A percentile compares a stretch with the other conserved stretches of the same genome.
phyloP scores from a whole-genome alignment of 2,888 invertebrate species.

The Drosophila subquinaria region DNA sequence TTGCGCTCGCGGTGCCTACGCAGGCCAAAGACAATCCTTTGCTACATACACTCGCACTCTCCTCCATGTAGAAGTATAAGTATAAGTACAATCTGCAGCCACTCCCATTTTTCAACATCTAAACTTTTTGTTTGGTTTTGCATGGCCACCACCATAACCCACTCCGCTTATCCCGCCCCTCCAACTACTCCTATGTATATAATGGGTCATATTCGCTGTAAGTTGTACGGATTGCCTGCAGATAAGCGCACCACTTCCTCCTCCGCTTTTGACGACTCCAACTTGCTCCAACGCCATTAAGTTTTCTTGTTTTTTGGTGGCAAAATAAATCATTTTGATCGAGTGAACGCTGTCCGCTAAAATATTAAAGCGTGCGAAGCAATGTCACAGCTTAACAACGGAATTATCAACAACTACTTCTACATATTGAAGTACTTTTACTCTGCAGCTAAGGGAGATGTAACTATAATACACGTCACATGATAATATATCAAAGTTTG shows the following conservation, averaged over 20 bases:
- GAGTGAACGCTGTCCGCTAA: slow-evolving; percentile 58
- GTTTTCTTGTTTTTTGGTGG: slow-evolving; percentile 32
- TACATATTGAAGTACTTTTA: not conserved
- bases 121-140: slow-evolving; percentile 75
- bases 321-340: slow-evolving; percentile 76
- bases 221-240: slow-evolving; percentile 41
- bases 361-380: slow-evolving; percentile 57
- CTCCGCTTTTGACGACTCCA: not conserved
- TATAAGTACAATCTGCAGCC: slow-evolving; percentile 26
- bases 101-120: slow-evolving; percentile 60
- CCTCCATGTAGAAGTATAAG: not conserved
- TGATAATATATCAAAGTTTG: slow-evolving; percentile 8
- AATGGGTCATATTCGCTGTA: slow-evolving; percentile 45
- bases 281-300: slow-evolving; percentile 36
- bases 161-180: not conserved
- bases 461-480: not conserved
- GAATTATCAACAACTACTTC: slow-evolving; percentile 14
- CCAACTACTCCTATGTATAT: slow-evolving; percentile 34
- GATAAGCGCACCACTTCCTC: slow-evolving; percentile 50
- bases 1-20: slow-evolving; percentile 69
- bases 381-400: slow-evolving; percentile 15
- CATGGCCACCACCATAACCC: slow-evolving; percentile 47
- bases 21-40: slow-evolving; percentile 52
- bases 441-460: not conserved
- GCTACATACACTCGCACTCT: slow-evolving; percentile 1